phyloP scores from a whole-genome alignment of 2,888 invertebrate genomes.

The Nebria brevicollis region DNA sequence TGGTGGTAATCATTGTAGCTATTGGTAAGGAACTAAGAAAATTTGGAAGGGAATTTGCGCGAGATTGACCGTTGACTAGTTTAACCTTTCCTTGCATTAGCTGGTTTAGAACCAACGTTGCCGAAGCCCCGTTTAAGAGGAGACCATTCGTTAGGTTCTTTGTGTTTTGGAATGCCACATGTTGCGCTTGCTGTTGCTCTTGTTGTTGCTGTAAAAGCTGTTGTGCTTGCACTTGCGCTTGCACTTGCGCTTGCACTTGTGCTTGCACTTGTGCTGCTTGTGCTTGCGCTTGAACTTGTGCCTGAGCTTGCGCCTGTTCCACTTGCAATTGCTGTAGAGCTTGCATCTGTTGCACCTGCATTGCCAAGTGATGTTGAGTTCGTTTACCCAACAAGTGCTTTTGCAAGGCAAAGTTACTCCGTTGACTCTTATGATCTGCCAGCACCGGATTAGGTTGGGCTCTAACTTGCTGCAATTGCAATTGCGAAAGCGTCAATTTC shows the following conservation, averaged over 20 bases:
- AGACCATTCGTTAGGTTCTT: constrained; percentile 65
- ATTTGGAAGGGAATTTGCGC: constrained; percentile 70
- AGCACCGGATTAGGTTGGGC: constrained; percentile 59
- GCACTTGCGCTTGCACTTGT: constrained; percentile 69
- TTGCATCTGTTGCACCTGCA: constrained; percentile 77
- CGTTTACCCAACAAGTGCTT: constrained; percentile 55
- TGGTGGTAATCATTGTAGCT: constrained; percentile 49
- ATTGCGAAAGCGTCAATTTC: constrained; percentile 80
- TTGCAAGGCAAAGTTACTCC: constrained; percentile 55
- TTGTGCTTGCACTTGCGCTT: constrained; percentile 69
- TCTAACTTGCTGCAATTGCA: constrained; percentile 75
- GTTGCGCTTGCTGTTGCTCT: constrained; percentile 65
- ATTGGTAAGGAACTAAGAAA: constrained; percentile 64
- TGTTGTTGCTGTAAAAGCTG: constrained; percentile 62
- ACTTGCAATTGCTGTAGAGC: constrained; percentile 69
- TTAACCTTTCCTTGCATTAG: constrained; percentile 65
- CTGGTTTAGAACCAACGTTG: constrained; percentile 66
- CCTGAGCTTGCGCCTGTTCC: constrained; percentile 56
- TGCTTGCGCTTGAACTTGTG: constrained; percentile 15
- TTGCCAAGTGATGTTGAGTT: constrained; percentile 70
- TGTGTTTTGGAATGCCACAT: constrained; percentile 62
- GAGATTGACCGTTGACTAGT: constrained; percentile 64
- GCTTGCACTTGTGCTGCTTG: constrained; percentile 67
- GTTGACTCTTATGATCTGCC: constrained; percentile 59
- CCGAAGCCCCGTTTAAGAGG: constrained; percentile 72